Evolutionary conservation across 2,113 vertebrate genomes (phyloP).

Genomic region (Rhabdomys dilectus): DNA sequence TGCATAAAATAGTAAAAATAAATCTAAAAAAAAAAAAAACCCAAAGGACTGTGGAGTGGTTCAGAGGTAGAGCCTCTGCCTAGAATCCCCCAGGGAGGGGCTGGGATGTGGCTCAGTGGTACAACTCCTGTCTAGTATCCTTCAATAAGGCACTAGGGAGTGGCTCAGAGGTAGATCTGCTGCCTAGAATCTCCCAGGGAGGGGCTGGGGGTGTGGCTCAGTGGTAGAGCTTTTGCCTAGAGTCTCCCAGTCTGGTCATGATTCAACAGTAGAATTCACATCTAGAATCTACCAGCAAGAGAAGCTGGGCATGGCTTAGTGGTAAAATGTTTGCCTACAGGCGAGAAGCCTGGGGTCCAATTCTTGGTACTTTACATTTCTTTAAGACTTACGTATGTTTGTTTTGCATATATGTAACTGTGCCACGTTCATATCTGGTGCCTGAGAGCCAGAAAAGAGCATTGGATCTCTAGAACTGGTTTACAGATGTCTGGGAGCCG

Average conservation of each 20-base stretch:
- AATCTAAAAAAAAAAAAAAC: not conserved
- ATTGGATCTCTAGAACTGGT: not conserved
- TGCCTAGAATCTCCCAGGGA: not conserved
- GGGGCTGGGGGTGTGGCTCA: not conserved
- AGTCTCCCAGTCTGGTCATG: not conserved
- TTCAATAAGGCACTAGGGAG: not conserved
- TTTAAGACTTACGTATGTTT: not conserved
- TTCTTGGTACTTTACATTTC: not conserved
- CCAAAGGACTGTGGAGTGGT: not conserved
- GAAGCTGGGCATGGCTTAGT: not conserved
- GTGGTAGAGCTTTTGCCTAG: not conserved
- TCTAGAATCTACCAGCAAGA: not conserved
- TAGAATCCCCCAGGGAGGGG: not conserved
- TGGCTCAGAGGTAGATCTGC: not conserved
- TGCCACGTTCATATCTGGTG: not conserved
- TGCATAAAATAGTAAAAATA: not conserved
- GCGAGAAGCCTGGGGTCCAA: not conserved
- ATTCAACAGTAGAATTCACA: not conserved
- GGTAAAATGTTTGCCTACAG: no score
- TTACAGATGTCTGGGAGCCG: not conserved
- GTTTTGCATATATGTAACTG: not conserved
- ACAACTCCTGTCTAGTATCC: not conserved
- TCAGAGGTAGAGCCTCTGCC: not conserved
- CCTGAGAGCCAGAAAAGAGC: not conserved
- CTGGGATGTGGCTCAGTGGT: not conserved